Percentiles rank a stretch among this genome's conserved stretches.
These are phyloP conservation scores for Podiceps cristatus DNA, from an alignment of 2,113 vertebrate genomes.

Conservation along the genomic window DNA sequence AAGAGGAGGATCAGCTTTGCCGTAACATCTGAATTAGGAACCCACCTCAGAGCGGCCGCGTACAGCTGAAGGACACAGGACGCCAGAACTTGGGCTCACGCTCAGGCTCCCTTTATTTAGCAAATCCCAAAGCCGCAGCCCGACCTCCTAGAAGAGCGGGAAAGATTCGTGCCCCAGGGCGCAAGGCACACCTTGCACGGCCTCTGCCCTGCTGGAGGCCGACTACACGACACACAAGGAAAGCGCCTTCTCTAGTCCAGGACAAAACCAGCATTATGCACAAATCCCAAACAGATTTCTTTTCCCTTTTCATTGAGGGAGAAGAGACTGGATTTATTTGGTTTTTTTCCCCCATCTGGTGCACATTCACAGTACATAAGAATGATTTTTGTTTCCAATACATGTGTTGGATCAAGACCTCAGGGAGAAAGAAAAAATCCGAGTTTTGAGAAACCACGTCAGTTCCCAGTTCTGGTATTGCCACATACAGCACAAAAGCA, in stretches of 20 bases:
- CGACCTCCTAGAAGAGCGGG: background rate
- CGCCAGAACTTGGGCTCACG: background rate
- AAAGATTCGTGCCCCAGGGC: background rate
- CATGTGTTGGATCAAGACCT: background rate
- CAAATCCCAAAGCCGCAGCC: background rate
- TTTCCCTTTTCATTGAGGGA: background rate
- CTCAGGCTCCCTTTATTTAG: background rate
- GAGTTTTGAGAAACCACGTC: background rate
- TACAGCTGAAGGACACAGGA: fast-evolving
- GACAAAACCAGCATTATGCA: background rate
- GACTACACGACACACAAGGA: background rate
- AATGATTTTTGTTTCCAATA: background rate
- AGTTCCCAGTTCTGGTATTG: background rate
- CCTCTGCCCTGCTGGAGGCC: background rate
- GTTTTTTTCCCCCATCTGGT: background rate
- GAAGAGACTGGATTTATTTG: background rate
- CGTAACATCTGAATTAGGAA: background rate
- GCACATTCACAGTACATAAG: background rate
- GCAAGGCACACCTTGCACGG: background rate
- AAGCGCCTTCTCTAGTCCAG: background rate
- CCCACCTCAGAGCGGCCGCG: fast-evolving
- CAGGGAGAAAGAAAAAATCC: background rate
- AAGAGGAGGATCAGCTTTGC: background rate
- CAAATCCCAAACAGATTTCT: background rate
- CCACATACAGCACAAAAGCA: background rate